Evolutionary conservation across 1,140 invertebrate genomes (phyloP), one percentile per base, ranked within the genome.

Genomic region (Gryllus bimaculatus): DNA sequence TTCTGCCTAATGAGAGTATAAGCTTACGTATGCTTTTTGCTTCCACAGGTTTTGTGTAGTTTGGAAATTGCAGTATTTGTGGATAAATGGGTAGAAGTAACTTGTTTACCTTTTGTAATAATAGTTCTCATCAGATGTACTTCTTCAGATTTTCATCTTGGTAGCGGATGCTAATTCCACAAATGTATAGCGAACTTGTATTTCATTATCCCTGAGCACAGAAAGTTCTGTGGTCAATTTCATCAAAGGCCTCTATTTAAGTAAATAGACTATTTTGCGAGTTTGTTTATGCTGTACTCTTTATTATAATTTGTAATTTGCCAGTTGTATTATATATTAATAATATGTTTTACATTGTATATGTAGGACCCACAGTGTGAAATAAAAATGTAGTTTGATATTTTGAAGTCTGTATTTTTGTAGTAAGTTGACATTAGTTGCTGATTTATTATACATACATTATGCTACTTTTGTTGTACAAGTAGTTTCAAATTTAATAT

Each of bases 391-490:
- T 13, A 18, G 10, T 66, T 66, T 66, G 54, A 66, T 13, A 66
- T 66, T 66, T 66, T 66, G 18, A 66, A 66, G 54, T 66, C 54
- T 66, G 18, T 66, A 66, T 66, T 66, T 66, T 66, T 66, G 54
- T 66, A 66, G 54, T 13, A 10, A 66, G 10, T 66, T 66, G 54
- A 66, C 54, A 66, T 66, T 66, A 66, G 54, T 66, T 66, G 54
- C 54, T 66, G 54, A 75, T 47, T 75, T 75, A 75, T 75, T 75
- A 75, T 47, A 75, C 8, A 75, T 39, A 26, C 13, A 47, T 75
- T 75, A 13, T 75, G 75, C 47, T 75, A 26, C n/a, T 20, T 75
- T 75, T 75, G 75, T 75, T 75, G 75, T 75, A 75, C n/a, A 75
- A 47, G 75, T 75, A 75, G 21, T 13, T 39, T 75, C 13, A 75